Percentiles rank a stretch among this genome's conserved stretches.
Conservation (phyloP, 2,888 invertebrate species). For the Keiferia lycopersicella region DNA sequence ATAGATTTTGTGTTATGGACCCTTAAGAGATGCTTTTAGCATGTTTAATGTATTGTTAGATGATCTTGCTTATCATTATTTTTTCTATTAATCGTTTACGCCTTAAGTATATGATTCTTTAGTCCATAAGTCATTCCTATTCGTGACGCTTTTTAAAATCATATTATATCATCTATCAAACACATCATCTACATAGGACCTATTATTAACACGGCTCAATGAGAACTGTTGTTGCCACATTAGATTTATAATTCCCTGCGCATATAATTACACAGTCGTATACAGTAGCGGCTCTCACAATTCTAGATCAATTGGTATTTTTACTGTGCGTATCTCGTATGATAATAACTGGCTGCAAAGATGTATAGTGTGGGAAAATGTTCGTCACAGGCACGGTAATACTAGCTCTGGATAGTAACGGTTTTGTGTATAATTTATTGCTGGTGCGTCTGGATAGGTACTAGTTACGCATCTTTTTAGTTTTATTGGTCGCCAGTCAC, state of each 20-base stretch:
- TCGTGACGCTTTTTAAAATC: not conserved
- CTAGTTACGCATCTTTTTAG: not conserved
- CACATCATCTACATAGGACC: conserved; percentile 7
- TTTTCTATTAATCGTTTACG: not conserved
- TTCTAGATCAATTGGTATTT: conserved; percentile 38
- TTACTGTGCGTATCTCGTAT: conserved; percentile 36
- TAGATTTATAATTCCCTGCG: conserved; percentile 27
- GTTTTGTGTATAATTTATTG: conserved; percentile 4
- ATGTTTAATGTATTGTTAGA: conserved; percentile 30
- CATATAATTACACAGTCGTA: conserved; percentile 24
- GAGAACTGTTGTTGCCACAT: conserved; percentile 27
- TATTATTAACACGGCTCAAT: not conserved
- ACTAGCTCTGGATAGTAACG: conserved; percentile 21
- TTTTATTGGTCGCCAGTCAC: too few species aligned
- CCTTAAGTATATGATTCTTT: too few species aligned
- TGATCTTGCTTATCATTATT: conserved; percentile 6
- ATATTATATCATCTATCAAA: not conserved
- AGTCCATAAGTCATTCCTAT: too few species aligned
- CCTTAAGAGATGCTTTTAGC: conserved; percentile 50
- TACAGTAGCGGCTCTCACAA: conserved; percentile 36
- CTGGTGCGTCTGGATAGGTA: not conserved
- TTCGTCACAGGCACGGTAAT: conserved; percentile 27
- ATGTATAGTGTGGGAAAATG: conserved; percentile 36
- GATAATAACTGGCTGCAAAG: conserved; percentile 36
- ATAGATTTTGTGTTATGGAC: conserved; percentile 50